Evolutionary conservation across 2,888 invertebrate genomes (phyloP).

Genomic region (Thymelicus lineola): DNA sequence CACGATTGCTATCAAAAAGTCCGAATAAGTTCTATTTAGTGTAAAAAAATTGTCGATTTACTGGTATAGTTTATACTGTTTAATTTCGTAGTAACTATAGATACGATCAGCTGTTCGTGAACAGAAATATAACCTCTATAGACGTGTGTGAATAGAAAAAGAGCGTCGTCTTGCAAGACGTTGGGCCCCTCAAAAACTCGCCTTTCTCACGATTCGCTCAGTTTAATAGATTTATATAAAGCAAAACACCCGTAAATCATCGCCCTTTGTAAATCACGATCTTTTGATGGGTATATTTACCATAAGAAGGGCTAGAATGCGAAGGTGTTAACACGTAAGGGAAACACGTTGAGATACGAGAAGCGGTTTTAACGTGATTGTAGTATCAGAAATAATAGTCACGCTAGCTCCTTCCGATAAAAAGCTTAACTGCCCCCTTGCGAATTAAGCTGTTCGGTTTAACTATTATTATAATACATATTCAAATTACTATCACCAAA

Average conservation of each 20-base stretch:
- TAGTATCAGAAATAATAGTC: conserved; percentile 50
- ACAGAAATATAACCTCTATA: conserved; percentile 14
- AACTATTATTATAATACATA: conserved; percentile 43
- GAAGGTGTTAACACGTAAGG: conserved; percentile 80
- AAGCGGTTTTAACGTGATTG: conserved; percentile 40
- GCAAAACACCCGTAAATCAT: conserved; percentile 79
- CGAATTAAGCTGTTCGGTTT: conserved; percentile 49
- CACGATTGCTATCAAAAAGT: too few species aligned
- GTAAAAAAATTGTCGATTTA: neutral
- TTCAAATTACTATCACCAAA: conserved; percentile 42
- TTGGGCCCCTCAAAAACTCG: conserved; percentile 61
- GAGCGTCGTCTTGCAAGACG: conserved; percentile 66
- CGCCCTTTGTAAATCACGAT: conserved; percentile 70
- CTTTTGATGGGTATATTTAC: conserved; percentile 74
- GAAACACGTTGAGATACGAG: conserved; percentile 67
- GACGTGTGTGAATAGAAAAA: conserved; percentile 40
- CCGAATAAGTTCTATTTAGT: neutral
- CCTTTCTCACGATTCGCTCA: conserved; percentile 79
- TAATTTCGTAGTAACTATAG: conserved; percentile 6
- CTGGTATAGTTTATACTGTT: conserved; percentile 8
- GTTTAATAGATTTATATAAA: conserved; percentile 77
- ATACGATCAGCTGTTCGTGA: conserved; percentile 36
- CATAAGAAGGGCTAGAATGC: conserved; percentile 80
- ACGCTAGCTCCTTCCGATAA: conserved; percentile 62
- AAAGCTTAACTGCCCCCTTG: conserved; percentile 58